Conservation (phyloP, 2,113 vertebrate genomes). For the Laticauda laticaudata region DNA sequence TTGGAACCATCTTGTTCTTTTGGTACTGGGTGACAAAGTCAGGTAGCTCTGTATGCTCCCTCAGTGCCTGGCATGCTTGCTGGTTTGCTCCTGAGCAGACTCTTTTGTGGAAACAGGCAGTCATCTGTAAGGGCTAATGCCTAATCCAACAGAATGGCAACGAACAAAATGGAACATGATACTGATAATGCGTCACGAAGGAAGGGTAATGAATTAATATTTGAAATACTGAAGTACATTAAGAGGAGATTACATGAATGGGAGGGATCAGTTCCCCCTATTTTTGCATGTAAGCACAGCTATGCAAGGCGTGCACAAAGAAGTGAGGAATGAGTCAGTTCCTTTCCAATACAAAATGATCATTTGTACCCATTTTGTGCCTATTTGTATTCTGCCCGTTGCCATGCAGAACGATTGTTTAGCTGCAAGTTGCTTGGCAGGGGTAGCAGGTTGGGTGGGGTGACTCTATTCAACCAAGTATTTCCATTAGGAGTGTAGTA, state of each 20-base stretch:
- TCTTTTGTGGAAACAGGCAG: slow-evolving; percentile 38
- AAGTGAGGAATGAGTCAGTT: background rate
- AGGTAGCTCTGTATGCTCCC: background rate
- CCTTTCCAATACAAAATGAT: background rate
- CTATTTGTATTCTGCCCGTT: background rate
- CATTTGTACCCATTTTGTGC: background rate
- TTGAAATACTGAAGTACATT: slow-evolving; percentile 38
- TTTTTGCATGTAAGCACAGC: slow-evolving; percentile 22
- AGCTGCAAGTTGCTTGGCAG: background rate
- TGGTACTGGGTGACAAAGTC: slow-evolving; percentile 23
- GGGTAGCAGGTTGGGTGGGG: too few species aligned
- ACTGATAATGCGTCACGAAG: slow-evolving; percentile 48
- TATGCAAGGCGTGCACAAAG: background rate
- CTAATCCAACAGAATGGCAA: slow-evolving; percentile 51
- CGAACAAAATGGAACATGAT: slow-evolving; percentile 53
- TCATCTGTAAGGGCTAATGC: slow-evolving; percentile 54
- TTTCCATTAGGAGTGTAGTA: background rate
- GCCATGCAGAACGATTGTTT: background rate
- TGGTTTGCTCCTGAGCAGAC: background rate
- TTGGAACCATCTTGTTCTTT: slow-evolving; percentile 51
- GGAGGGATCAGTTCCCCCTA: background rate
- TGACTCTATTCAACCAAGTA: background rate
- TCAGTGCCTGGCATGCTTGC: background rate
- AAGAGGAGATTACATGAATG: background rate
- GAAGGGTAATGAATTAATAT: slow-evolving; percentile 45